Evolutionary conservation across 1,140 invertebrate species (phyloP), one percentile per base, ranked within the genome.

Genomic region (Trichogramma pretiosum): DNA sequence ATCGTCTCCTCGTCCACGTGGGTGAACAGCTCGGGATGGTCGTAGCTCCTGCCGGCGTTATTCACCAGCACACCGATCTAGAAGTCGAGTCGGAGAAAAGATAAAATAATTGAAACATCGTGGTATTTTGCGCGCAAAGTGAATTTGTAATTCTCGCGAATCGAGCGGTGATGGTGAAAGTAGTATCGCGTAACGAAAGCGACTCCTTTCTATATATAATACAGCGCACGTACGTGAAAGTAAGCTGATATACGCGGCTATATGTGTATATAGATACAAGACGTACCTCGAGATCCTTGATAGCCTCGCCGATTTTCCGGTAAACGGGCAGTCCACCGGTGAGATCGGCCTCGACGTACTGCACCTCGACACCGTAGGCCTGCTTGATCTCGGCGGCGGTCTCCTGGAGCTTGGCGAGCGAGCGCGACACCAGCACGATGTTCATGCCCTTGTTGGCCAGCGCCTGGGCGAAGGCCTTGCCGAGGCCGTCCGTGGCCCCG

Each of bases 31-130:
- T 91, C 87, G 0, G 94, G 93, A 67, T 89, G 80, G 0, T 81
- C 73, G 67, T 96, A 96, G 42, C 87, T 90, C 50, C 91, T 82
- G 3, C 94, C 95, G 1, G 96, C 93, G 74, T 98, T 98, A 67
- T 99, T 99, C 5, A 98, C 80, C 9, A 98, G 73, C 14, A 93
- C 83, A 1, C 90, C 93, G 49, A 97, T 84, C 70, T 72, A 22
- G n/a, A 57, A 53, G n/a, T n/a, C n/a, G n/a, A n/a, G 34, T 1
- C 37, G 11, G n/a, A n/a, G n/a, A n/a, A n/a, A n/a, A n/a, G n/a
- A n/a, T n/a, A n/a, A n/a, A n/a, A n/a, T n/a, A n/a, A n/a, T n/a
- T n/a, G n/a, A n/a, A 16, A 36, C 35, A 8, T 18, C 10, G 5
- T 4, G 5, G 11, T 11, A 4, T 34, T 34, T 34, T 16, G 32